Evolutionary conservation across 2,888 invertebrate genomes (phyloP).

Genomic region (Heliconius charithonia): DNA sequence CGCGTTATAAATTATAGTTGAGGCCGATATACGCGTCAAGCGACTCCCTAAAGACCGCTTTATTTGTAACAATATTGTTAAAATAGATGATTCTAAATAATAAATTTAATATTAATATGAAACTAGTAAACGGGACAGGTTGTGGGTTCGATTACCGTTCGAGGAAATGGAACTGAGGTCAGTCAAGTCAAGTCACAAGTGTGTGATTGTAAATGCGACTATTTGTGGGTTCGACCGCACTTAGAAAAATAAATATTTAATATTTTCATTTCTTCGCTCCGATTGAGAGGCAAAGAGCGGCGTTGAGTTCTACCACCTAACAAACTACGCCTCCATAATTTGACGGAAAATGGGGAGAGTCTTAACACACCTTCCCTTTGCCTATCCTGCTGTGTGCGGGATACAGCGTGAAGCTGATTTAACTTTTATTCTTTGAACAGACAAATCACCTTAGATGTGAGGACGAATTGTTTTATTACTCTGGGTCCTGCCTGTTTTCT

Average conservation of each 20-base stretch:
- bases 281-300: no score
- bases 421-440: background rate
- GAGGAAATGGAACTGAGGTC: background rate
- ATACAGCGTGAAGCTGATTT: background rate
- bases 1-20: conserved; percentile 15
- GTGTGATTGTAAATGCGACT: no score
- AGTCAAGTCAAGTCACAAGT: no score
- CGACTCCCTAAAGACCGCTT: conserved; percentile 32
- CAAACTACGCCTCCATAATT: background rate
- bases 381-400: background rate
- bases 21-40: background rate
- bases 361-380: background rate
- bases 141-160: background rate
- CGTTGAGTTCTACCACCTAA: no score
- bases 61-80: conserved; percentile 35
- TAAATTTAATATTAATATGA: background rate
- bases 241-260: no score
- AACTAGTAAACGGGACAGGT: background rate
- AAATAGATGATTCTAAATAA: background rate
- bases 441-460: no score
- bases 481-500: no score
- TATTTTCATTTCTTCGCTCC: no score
- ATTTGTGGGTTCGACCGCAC: no score
- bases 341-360: background rate
- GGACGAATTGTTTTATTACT: no score